Conservation (phyloP, 2,888 invertebrate genomes). For the Aphodius granarius region DNA sequence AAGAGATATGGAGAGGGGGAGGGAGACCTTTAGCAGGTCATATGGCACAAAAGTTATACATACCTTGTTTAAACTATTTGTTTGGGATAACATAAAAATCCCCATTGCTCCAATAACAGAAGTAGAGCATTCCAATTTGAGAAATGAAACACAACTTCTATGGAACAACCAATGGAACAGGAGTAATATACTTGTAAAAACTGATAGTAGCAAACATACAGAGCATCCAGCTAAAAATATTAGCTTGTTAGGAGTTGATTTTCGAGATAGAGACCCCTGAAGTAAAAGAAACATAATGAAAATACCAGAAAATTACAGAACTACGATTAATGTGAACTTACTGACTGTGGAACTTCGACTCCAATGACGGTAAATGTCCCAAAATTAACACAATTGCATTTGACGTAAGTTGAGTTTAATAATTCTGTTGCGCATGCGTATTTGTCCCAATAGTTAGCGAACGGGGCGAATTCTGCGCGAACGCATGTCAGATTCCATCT, state of each 20-base stretch:
- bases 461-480: constrained; percentile 54
- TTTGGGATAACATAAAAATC: constrained; percentile 56
- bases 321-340: too few species aligned
- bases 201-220: constrained; percentile 55
- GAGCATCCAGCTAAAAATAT: constrained; percentile 58
- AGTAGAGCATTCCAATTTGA: constrained; percentile 69
- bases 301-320: too few species aligned
- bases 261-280: neutral
- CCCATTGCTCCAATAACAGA: constrained; percentile 72
- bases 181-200: constrained; percentile 55
- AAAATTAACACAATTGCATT: constrained; percentile 62
- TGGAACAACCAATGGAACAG: constrained; percentile 57
- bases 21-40: too few species aligned
- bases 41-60: too few species aligned
- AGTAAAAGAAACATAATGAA: too few species aligned
- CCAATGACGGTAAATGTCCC: constrained; percentile 67
- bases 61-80: constrained; percentile 56
- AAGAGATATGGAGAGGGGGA: too few species aligned
- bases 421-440: constrained; percentile 59
- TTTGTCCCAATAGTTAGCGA: constrained; percentile 63
- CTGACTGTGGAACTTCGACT: constrained; percentile 55
- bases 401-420: constrained; percentile 56
- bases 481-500: constrained; percentile 56
- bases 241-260: constrained; percentile 38
- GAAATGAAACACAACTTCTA: constrained; percentile 61